Conservation (phyloP, 2,797 vertebrate genomes). For the Spinus pinus region DNA sequence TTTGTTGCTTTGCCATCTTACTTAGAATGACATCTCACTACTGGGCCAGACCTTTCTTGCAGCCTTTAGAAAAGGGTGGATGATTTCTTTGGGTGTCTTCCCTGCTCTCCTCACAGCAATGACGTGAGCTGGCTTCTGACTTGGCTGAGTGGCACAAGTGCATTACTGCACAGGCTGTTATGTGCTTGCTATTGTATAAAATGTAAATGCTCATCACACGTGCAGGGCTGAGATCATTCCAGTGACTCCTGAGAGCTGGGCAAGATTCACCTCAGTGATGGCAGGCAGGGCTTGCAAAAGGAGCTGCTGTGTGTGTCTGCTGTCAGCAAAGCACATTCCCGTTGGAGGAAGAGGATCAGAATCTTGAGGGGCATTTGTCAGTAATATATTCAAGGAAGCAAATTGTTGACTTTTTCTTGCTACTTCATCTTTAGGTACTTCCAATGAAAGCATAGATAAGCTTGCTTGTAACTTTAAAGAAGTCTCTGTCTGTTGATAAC, state of each 20-base stretch:
- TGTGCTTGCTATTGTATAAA: not conserved
- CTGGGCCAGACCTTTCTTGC: not conserved
- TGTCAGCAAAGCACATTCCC: not conserved
- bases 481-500: not conserved
- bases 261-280: not conserved
- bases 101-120: not conserved
- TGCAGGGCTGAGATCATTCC: not conserved
- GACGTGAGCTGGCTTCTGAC: not conserved
- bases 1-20: not conserved
- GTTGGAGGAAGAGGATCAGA: not conserved
- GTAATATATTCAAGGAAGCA: not conserved
- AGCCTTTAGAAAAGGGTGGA: not conserved
- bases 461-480: not conserved
- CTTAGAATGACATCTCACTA: not conserved
- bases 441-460: not conserved
- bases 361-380: not conserved
- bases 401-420: constrained; percentile 1
- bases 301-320: not conserved
- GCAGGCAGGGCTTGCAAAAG: not conserved
- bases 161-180: not conserved
- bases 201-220: not conserved
- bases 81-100: not conserved
- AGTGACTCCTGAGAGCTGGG: not conserved
- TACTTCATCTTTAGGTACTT: not conserved
- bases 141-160: not conserved